Conservation (phyloP, 2,113 vertebrate genomes). For the Origma solitaria region DNA sequence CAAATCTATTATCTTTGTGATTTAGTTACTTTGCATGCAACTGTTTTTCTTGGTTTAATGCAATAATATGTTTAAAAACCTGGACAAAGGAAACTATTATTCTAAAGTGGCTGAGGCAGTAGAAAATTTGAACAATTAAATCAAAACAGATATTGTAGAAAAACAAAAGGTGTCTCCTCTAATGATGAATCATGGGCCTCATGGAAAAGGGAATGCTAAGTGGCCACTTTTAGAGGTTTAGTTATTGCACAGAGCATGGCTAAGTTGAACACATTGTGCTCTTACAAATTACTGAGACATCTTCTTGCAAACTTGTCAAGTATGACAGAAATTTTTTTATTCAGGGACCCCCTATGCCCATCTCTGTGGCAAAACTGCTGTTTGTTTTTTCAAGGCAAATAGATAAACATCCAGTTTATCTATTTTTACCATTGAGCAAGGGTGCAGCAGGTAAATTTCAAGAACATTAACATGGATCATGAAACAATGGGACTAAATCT, state of each 20-base stretch:
- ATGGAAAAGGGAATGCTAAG: background rate
- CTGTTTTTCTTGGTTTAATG: background rate
- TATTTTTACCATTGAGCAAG: no score
- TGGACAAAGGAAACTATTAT: background rate
- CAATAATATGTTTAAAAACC: background rate
- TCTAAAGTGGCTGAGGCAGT: background rate
- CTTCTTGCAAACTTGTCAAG: background rate
- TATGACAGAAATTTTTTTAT: background rate
- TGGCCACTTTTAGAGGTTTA: background rate
- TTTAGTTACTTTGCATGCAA: background rate
- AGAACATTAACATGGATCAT: background rate
- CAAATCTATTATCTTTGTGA: background rate
- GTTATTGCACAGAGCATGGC: background rate
- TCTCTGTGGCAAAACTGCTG: background rate
- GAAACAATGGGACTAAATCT: background rate
- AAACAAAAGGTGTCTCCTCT: background rate
- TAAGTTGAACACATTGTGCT: background rate
- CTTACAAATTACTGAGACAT: background rate
- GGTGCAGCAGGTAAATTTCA: background rate
- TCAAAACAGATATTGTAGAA: background rate
- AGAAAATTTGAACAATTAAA: background rate
- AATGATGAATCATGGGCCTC: background rate
- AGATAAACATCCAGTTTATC: background rate
- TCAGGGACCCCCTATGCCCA: background rate
- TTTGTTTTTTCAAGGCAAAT: background rate